phyloP scores from a whole-genome alignment of 2,888 invertebrate species.

The Troides aeacus region DNA sequence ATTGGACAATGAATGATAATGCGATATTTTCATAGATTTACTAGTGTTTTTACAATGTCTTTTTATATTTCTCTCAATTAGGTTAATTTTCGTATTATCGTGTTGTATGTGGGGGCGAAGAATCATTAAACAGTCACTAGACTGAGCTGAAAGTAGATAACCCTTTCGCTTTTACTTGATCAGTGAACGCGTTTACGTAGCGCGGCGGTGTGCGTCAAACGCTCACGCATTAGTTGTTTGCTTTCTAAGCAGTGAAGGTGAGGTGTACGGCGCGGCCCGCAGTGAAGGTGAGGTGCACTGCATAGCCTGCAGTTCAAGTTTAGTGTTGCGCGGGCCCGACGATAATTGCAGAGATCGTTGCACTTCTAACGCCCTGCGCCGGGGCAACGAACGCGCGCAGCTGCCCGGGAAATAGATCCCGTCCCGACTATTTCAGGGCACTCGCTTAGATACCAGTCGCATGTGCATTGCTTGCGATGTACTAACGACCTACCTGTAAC shows the following conservation, averaged over 20 bases:
- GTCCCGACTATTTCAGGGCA: conserved; percentile 77
- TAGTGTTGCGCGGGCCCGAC: conserved; percentile 55
- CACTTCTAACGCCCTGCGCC: conserved; percentile 73
- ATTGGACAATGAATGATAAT: too few relatives aligned
- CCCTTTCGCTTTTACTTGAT: conserved; percentile 71
- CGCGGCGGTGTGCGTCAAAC: conserved; percentile 53
- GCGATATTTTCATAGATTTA: too few relatives aligned
- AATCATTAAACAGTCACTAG: neutral
- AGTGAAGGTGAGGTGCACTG: conserved; percentile 40
- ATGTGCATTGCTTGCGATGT: conserved; percentile 46
- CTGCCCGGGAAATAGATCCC: conserved; percentile 79
- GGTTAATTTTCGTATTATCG: too few relatives aligned
- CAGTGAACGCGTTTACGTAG: conserved; percentile 45
- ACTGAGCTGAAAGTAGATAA: conserved; percentile 40
- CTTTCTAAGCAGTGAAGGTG: conserved; percentile 63
- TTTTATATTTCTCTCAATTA: too few relatives aligned
- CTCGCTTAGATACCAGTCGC: conserved; percentile 61
- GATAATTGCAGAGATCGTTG: conserved; percentile 75
- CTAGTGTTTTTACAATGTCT: too few relatives aligned
- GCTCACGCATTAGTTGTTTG: conserved; percentile 60
- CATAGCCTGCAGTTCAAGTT: conserved; percentile 74
- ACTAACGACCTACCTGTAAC: conserved; percentile 59
- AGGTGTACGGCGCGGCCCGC: conserved; percentile 42
- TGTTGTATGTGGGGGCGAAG: too few relatives aligned
- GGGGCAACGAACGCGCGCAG: conserved; percentile 77